Evolutionary conservation across 1,140 invertebrate genomes (phyloP).

Genomic region (Atta texana): DNA sequence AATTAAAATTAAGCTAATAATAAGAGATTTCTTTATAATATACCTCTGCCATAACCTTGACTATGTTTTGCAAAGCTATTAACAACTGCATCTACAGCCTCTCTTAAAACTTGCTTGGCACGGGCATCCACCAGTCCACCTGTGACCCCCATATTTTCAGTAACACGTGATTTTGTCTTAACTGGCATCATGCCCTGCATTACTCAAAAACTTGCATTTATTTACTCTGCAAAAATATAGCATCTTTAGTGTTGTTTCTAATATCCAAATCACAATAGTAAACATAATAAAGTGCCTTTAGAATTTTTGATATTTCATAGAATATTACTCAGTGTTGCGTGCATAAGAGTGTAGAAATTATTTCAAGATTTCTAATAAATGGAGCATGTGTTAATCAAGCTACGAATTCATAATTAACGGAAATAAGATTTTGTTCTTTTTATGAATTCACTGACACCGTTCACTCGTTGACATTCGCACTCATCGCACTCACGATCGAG

Average conservation of each 20-base stretch:
- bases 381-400: neutral
- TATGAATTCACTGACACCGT: neutral
- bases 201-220: constrained; percentile 75
- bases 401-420: neutral
- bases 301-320: neutral
- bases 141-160: constrained; percentile 84
- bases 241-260: constrained; percentile 11
- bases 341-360: neutral
- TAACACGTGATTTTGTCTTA: constrained; percentile 84
- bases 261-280: neutral
- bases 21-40: constrained; percentile 79
- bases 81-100: constrained; percentile 92
- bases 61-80: constrained; percentile 93
- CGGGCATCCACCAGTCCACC: constrained; percentile 87
- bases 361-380: neutral
- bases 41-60: constrained; percentile 92
- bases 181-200: constrained; percentile 85
- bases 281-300: neutral
- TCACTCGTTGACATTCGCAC: constrained; percentile 20
- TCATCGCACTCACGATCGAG: too few species aligned
- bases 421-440: neutral
- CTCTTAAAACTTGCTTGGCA: constrained; percentile 91
- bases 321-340: neutral
- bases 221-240: constrained; percentile 73
- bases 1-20: constrained; percentile 7